These are phyloP conservation scores for Agelas oroides DNA, from an alignment of 37 sponge, comb jelly and placozoan genomes.

Conservation along the genomic window DNA sequence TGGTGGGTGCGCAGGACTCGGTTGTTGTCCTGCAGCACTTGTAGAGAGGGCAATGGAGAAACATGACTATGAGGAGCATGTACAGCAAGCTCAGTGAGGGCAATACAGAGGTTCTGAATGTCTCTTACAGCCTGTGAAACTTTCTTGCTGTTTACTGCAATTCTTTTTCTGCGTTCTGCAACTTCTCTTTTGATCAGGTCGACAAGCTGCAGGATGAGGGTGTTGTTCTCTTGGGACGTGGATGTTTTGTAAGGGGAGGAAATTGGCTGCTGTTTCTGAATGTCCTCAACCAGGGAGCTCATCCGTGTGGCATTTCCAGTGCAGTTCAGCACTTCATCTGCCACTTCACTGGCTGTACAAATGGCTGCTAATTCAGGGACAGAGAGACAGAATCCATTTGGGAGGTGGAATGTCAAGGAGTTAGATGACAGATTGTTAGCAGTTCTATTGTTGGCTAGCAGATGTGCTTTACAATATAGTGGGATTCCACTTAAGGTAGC, in stretches of 20 bases:
- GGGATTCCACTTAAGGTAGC: conserved; percentile 58
- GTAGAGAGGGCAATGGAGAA: conserved; percentile 30
- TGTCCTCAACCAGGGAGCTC: conserved; percentile 12
- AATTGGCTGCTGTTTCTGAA: neutral
- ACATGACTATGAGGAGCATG: neutral
- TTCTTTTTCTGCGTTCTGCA: conserved; percentile 6
- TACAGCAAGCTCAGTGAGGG: neutral
- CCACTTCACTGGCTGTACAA: conserved; percentile 57
- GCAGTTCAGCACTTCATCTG: conserved; percentile 71
- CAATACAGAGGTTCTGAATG: conserved; percentile 3
- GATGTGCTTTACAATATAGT: conserved; percentile 17
- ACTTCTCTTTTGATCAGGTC: conserved; percentile 49
- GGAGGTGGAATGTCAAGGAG: conserved; percentile 53
- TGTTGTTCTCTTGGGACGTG: neutral
- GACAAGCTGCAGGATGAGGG: conserved; percentile 21
- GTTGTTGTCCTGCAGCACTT: conserved; percentile 34
- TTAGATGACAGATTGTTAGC: neutral
- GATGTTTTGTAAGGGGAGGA: neutral
- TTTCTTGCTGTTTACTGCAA: neutral
- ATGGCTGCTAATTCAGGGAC: conserved; percentile 62
- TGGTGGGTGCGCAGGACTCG: conserved; percentile 49
- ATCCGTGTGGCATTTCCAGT: conserved; percentile 35
- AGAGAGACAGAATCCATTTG: conserved; percentile 57
- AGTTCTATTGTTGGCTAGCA: conserved; percentile 27
- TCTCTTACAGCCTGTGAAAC: neutral